Evolutionary conservation across 30 jellyfish, hydroid and myxozoan genomes (phyloP), one percentile per base, ranked within the genome.

Genomic region (Chrysaora quinquecirrha): DNA sequence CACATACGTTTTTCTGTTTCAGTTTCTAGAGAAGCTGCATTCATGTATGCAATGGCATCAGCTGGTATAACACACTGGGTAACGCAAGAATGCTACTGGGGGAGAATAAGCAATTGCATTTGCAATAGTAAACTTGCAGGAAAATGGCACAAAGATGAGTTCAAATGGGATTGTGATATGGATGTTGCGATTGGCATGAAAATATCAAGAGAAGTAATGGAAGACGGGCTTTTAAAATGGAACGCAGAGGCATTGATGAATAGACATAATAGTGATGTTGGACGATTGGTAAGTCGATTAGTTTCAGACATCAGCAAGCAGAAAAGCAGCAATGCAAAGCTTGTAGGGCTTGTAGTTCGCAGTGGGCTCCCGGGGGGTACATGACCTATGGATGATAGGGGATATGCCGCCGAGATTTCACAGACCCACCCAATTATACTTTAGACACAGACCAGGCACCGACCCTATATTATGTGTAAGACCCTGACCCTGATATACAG

Each of bases 21-120:
- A 93, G 98, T 77, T 7, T 93, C 98, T 3, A 80, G 75, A 69
- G 98, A 93, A 58, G 94, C 98, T 38, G 96, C 97, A 1, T 89
- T 68, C 83, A 87, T 86, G 96, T 80, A 86, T 73, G 98, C 98
- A 11, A 86, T 86, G 88, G 96, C 96, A 75, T 83, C 98, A 18
- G 98, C 98, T 14, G 98, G 98, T n/a, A 87, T 93, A 30, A 73
- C 88, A 18, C 87, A 93, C 64, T 34, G 94, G 76, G 90, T 93
- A 18, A 87, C 97, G 20, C 74, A 71, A 25, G 89, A 80, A 22
- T 73, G 89, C 64, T 79, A 54, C 30, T 28, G 87, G 58, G 96
- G 95, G 48, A 27, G 80, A 48, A 80, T 75, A n/a, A 47, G 76
- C 27, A 61, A 70, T 47, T 87, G 96, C 32, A 87, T 80, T 32